These are phyloP conservation scores for Pangasius macronema DNA, from an alignment of 2,797 vertebrate genomes.

Conservation along the genomic window DNA sequence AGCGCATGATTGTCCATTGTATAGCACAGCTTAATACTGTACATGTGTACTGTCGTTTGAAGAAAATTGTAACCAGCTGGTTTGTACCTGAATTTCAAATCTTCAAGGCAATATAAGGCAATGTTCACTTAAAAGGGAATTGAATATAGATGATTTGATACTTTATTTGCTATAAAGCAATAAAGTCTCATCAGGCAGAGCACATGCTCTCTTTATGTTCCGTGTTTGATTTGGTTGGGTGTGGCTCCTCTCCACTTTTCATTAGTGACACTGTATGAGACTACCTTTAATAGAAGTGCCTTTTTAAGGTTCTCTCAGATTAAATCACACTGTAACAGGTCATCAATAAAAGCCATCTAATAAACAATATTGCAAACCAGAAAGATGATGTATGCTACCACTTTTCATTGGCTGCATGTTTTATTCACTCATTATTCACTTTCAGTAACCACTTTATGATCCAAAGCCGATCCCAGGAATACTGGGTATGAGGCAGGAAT, in stretches of 20 bases:
- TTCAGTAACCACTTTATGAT: not conserved
- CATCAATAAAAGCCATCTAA: conserved; percentile 21
- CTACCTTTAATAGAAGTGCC: conserved; percentile 77
- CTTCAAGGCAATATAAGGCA: conserved; percentile 67
- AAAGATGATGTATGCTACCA: not conserved
- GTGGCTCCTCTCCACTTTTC: conserved; percentile 56
- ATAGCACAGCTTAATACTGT: conserved; percentile 38
- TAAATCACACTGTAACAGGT: conserved; percentile 22
- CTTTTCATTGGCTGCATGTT: not conserved
- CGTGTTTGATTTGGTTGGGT: conserved; percentile 49
- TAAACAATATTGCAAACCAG: conserved; percentile 31
- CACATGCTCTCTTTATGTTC: conserved; percentile 58
- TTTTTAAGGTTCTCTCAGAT: conserved; percentile 65
- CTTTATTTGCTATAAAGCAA: conserved; percentile 65
- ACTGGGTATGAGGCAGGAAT: not conserved
- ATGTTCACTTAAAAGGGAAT: conserved; percentile 46
- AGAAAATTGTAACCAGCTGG: conserved; percentile 14
- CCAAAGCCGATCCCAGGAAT: not conserved
- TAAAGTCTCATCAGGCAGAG: conserved; percentile 62
- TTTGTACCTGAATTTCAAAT: conserved; percentile 53
- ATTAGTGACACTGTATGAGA: conserved; percentile 63
- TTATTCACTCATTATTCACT: not conserved
- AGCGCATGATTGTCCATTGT: conserved; percentile 23
- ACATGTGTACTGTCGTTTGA: conserved; percentile 18
- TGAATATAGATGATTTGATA: conserved; percentile 51